Evolutionary conservation across 2,888 invertebrate species (phyloP), one percentile per base, ranked within the genome.

Genomic region (Tachina lurida): DNA sequence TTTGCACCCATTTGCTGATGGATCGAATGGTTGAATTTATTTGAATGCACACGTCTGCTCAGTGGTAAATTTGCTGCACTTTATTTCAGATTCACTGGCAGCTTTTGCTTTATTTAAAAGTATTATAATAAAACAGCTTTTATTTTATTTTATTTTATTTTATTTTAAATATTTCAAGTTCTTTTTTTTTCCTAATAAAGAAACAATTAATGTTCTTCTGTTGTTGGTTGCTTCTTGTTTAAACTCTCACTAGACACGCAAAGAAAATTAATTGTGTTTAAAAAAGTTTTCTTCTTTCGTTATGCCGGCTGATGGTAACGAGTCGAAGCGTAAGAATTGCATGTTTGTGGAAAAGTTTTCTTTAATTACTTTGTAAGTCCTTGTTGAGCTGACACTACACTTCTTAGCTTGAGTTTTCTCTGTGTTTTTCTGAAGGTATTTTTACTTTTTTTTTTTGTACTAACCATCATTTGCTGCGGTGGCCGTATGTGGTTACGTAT

Each of bases 191-290:
- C 45, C 15, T 22, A 22, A 52, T 63, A 58, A 19, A 52, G 63
- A 62, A 79, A 71, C 78, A 65, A 75, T 78, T 76, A 39, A 71
- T 19, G 0, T 2, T 31, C 7, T 58, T 22, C 3, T 10, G 49
- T n/a, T 41, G 41, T 49, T 58, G 39, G 60, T 12, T 31, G 45
- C 71, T 76, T 49, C 19, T 22, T 12, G 5, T 10, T 41, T 19
- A 63, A 81, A 82, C 56, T 70, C 75, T 60, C n/a, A 54, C 43
- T 31, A 52, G 81, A 83, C 88, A 88, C 87, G 88, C 88, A 79
- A 88, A 41, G 77, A 49, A 85, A 87, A 67, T 85, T 80, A 88
- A 88, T 87, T 87, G 87, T 85, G 78, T 79, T 80, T 80, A 63
- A 86, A 75, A 81, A 75, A 75, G 45, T 45, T 75, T 62, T 68